Conservation (phyloP, 2,888 invertebrate species). For the Parnassius apollo region DNA sequence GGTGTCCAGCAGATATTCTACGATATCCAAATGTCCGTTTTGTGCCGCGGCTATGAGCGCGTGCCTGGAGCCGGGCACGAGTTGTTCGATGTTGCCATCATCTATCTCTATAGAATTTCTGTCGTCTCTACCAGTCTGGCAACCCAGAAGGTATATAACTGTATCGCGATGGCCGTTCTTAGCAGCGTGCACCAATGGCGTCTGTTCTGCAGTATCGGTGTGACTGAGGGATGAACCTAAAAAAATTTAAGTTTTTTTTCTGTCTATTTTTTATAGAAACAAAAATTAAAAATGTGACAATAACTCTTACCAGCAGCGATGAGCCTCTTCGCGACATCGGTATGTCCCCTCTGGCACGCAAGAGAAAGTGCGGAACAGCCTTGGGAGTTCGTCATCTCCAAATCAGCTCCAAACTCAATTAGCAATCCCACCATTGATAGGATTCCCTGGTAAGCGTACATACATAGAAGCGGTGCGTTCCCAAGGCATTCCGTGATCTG, state of each 20-base stretch:
- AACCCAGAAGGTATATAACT: conserved; percentile 92
- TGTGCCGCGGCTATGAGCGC: conserved; percentile 93
- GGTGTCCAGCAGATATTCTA: conserved; percentile 94
- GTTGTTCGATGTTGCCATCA: conserved; percentile 81
- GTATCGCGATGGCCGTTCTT: conserved; percentile 92
- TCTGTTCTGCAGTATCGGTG: conserved; percentile 90
- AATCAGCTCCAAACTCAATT: conserved; percentile 93
- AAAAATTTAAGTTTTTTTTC: not conserved
- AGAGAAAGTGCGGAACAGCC: conserved; percentile 93
- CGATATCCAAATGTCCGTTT: conserved; percentile 92
- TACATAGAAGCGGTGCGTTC: conserved; percentile 91
- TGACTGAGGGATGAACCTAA: conserved; percentile 87
- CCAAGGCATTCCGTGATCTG: conserved; percentile 89
- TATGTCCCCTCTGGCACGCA: conserved; percentile 93
- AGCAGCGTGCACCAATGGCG: conserved; percentile 95
- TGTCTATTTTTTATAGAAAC: too few relatives aligned
- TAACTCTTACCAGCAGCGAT: conserved; percentile 83
- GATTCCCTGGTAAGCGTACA: conserved; percentile 95
- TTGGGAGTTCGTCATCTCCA: conserved; percentile 91
- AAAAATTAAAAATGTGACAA: not conserved
- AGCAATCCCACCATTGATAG: conserved; percentile 92
- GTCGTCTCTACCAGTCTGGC: conserved; percentile 79
- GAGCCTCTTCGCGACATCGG: conserved; percentile 89
- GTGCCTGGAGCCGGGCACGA: conserved; percentile 91
- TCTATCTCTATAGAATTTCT: conserved; percentile 82